phyloP scores from a whole-genome alignment of 2,888 invertebrate genomes.

The Drosophila macrospina region DNA sequence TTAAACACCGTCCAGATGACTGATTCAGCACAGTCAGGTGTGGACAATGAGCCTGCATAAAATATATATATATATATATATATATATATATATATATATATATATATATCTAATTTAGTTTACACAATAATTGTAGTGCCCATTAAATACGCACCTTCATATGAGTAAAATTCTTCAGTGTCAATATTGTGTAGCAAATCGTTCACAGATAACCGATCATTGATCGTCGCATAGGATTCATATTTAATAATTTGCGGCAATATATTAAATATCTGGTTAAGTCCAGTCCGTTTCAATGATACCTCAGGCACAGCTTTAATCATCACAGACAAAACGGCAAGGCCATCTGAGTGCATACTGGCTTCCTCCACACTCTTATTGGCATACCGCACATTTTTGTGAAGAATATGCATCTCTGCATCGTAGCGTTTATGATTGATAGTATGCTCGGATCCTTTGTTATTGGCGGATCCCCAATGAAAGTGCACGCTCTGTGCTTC shows the following conservation, averaged over 20 bases:
- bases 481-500: slow-evolving; percentile 85
- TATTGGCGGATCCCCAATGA: slow-evolving; percentile 90
- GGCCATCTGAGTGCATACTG: slow-evolving; percentile 86
- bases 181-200: slow-evolving; percentile 69
- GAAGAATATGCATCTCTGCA: slow-evolving; percentile 89
- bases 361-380: slow-evolving; percentile 85
- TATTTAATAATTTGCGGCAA: slow-evolving; percentile 58
- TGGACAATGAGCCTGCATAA: slow-evolving; percentile 88
- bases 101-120: neutral
- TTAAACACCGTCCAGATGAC: slow-evolving; percentile 90
- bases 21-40: slow-evolving; percentile 90
- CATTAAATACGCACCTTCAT: slow-evolving; percentile 64
- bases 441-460: slow-evolving; percentile 87
- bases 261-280: slow-evolving; percentile 65
- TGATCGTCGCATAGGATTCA: slow-evolving; percentile 53
- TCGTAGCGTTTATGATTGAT: slow-evolving; percentile 85
- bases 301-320: slow-evolving; percentile 84
- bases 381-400: slow-evolving; percentile 87
- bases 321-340: slow-evolving; percentile 88
- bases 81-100: too few relatives aligned
- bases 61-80: neutral
- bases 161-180: slow-evolving; percentile 70
- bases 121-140: neutral
- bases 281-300: slow-evolving; percentile 25
- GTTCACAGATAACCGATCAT: slow-evolving; percentile 46